Conservation (phyloP, 2,888 invertebrate genomes). For the Synanthedon andrenaeformis region DNA sequence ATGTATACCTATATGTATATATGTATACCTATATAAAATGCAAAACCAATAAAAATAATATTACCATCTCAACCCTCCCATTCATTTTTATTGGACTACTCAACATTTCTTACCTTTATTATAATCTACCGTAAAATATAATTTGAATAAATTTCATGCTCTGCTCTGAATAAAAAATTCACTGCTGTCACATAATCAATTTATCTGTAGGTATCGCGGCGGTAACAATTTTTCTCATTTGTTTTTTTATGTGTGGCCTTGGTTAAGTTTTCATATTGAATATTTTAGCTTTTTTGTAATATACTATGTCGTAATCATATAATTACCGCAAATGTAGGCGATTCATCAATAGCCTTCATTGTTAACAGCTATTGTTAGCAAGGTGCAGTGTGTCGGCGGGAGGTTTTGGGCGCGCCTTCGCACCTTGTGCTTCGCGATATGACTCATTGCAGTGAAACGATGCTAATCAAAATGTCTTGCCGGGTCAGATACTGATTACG, state of each 20-base stretch:
- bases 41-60: neutral
- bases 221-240: constrained; percentile 5
- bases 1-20: neutral
- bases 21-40: neutral
- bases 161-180: constrained; percentile 25
- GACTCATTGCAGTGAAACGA: constrained; percentile 23
- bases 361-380: constrained; percentile 20
- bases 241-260: neutral
- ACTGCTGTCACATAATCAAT: constrained; percentile 22
- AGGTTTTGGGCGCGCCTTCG: constrained; percentile 14
- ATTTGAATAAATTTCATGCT: constrained; percentile 41
- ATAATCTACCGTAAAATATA: constrained; percentile 36
- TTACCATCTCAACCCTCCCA: neutral
- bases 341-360: constrained; percentile 7
- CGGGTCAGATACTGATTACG: constrained; percentile 24
- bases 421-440: constrained; percentile 16
- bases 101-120: constrained; percentile 15
- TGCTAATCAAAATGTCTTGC: constrained; percentile 36
- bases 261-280: no score
- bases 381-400: neutral
- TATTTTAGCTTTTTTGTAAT: no score
- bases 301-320: neutral
- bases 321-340: constrained; percentile 3
- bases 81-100: constrained; percentile 1
- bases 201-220: constrained; percentile 15